These are phyloP conservation scores for Ianthella basta DNA, from an alignment of 37 sponge, comb jelly and placozoan species.

Conservation along the genomic window DNA sequence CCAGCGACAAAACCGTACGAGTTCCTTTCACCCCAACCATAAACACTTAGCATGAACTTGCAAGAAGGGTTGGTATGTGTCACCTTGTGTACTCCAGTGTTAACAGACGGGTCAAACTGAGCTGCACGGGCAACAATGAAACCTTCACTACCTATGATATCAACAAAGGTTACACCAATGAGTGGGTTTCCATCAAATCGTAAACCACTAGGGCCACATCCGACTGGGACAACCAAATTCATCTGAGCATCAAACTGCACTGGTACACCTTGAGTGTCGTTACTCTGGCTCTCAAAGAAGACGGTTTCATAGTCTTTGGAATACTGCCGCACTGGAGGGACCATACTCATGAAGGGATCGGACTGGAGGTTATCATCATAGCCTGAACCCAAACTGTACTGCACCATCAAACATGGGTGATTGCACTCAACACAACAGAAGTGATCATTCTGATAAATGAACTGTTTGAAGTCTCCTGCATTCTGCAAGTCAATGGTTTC, in stretches of 20 bases:
- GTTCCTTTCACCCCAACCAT: not conserved
- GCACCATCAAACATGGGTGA: not conserved
- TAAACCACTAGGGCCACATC: not conserved
- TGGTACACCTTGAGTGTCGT: not conserved
- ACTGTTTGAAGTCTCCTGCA: not conserved
- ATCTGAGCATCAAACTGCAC: not conserved
- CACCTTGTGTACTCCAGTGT: not conserved
- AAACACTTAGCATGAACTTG: not conserved
- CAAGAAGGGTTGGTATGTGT: not conserved
- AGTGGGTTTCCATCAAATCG: not conserved
- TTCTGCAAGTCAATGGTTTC: not conserved
- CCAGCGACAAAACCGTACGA: conserved; percentile 1
- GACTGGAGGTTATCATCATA: not conserved
- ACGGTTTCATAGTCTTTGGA: not conserved
- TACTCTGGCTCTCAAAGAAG: not conserved
- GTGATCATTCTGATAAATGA: too few relatives aligned
- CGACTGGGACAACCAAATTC: not conserved
- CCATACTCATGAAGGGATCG: not conserved
- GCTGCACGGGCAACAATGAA: conserved; percentile 9
- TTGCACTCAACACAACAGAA: not conserved
- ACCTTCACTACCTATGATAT: not conserved
- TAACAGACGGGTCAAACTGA: not conserved
- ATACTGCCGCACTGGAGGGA: conserved; percentile 12
- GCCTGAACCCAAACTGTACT: not conserved
- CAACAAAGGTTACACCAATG: not conserved